These are phyloP conservation scores for Tyrophagus putrescentiae DNA, from an alignment of 1,140 invertebrate species.

Conservation along the genomic window DNA sequence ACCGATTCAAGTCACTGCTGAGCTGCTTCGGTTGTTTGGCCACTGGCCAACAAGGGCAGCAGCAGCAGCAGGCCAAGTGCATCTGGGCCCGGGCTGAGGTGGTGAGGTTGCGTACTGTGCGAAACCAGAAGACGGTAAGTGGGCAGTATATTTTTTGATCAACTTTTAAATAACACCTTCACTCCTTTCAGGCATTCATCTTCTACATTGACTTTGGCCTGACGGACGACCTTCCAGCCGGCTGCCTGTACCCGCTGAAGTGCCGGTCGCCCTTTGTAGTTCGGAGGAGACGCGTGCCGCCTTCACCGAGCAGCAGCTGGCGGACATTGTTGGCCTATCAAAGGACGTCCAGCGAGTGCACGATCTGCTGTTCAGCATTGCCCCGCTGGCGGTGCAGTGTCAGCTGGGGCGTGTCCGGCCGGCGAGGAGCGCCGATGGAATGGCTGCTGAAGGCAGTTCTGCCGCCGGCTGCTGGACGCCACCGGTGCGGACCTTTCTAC, in stretches of 20 bases:
- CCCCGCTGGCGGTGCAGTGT: neutral
- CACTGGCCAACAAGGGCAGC: too few species aligned
- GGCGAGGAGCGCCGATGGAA: too few species aligned
- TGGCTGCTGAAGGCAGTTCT: neutral
- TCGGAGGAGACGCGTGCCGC: neutral
- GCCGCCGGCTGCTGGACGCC: neutral
- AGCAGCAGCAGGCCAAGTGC: too few species aligned
- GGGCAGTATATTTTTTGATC: neutral
- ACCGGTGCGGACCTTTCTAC: neutral
- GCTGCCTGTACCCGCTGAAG: neutral
- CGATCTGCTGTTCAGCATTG: neutral
- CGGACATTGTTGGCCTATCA: neutral
- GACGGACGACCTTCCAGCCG: neutral
- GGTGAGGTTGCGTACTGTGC: neutral
- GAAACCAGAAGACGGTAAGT: neutral
- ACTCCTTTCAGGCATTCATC: neutral
- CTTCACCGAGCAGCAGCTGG: neutral
- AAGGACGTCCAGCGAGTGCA: neutral
- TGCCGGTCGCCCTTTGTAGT: neutral
- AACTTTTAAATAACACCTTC: neutral
- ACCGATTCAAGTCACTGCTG: too few species aligned
- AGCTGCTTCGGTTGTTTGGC: neutral
- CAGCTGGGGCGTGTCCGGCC: neutral
- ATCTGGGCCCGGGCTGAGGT: neutral
- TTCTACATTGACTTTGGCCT: conserved; percentile 1